Percentiles rank a stretch among this genome's conserved stretches.
These are phyloP conservation scores for Malthinus flaveolus DNA, from an alignment of 2,888 invertebrate species.

Conservation along the genomic window DNA sequence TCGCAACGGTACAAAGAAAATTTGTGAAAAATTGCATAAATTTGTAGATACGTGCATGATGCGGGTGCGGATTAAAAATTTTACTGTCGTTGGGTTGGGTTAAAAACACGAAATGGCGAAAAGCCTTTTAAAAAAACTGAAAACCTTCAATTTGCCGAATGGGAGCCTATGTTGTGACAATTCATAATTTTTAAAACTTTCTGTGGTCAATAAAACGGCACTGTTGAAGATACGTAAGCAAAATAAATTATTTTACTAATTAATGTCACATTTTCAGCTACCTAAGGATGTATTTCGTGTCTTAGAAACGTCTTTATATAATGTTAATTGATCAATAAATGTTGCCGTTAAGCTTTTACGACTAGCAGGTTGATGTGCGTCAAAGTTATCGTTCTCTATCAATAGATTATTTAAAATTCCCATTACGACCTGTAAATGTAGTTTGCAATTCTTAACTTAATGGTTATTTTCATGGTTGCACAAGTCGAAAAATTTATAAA, in stretches of 20 bases:
- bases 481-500: slow-evolving; percentile 36
- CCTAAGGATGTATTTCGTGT: slow-evolving; percentile 5
- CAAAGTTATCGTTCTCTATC: slow-evolving; percentile 32
- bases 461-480: slow-evolving; percentile 40
- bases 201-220: neutral
- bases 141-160: neutral
- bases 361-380: slow-evolving; percentile 24
- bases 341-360: slow-evolving; percentile 28
- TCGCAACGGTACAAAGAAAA: too few relatives aligned
- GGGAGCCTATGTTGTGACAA: neutral
- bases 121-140: neutral
- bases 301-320: slow-evolving; percentile 16
- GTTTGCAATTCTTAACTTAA: slow-evolving; percentile 41
- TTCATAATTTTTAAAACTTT: neutral
- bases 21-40: too few relatives aligned
- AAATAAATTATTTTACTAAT: slow-evolving; percentile 1
- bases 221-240: neutral
- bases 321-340: slow-evolving; percentile 30
- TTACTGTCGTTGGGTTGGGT: too few relatives aligned
- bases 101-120: too few relatives aligned
- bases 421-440: slow-evolving; percentile 46
- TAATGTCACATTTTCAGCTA: slow-evolving; percentile 6
- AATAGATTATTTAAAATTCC: slow-evolving; percentile 36
- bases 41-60: too few relatives aligned
- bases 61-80: too few relatives aligned